phyloP scores from a whole-genome alignment of 2,797 vertebrate species.

The Enteromius mattozi region DNA sequence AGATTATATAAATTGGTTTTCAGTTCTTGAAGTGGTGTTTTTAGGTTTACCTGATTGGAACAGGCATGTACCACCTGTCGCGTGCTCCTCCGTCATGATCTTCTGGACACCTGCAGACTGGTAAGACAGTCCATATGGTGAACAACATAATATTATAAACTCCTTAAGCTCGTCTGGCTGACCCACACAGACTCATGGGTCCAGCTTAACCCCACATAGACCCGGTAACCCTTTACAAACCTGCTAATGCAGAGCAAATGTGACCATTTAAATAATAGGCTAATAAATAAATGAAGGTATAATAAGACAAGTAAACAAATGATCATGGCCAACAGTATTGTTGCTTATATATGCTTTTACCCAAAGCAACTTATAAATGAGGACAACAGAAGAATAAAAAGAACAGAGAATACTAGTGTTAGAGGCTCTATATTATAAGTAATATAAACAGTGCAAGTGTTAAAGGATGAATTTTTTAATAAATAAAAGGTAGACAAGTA shows the following conservation, averaged over 20 bases:
- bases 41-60: background rate
- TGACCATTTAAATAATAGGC: background rate
- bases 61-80: background rate
- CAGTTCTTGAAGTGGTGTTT: background rate
- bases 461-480: too few species aligned
- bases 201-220: slow-evolving; percentile 30
- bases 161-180: slow-evolving; percentile 19
- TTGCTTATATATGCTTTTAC: too few species aligned
- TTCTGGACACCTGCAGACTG: slow-evolving; percentile 13
- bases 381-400: too few species aligned
- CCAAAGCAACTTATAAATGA: too few species aligned
- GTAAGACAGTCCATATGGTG: slow-evolving; percentile 41
- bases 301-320: too few species aligned
- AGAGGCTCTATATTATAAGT: too few species aligned
- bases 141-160: slow-evolving; percentile 19
- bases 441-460: too few species aligned
- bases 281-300: too few species aligned
- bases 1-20: background rate
- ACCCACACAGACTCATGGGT: background rate
- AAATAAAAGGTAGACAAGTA: too few species aligned
- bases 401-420: too few species aligned
- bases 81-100: slow-evolving; percentile 18
- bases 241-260: too few species aligned
- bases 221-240: background rate
- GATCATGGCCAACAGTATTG: too few species aligned